Conservation (phyloP, 2,113 vertebrate species). For the Trochalopteron elliotii region DNA sequence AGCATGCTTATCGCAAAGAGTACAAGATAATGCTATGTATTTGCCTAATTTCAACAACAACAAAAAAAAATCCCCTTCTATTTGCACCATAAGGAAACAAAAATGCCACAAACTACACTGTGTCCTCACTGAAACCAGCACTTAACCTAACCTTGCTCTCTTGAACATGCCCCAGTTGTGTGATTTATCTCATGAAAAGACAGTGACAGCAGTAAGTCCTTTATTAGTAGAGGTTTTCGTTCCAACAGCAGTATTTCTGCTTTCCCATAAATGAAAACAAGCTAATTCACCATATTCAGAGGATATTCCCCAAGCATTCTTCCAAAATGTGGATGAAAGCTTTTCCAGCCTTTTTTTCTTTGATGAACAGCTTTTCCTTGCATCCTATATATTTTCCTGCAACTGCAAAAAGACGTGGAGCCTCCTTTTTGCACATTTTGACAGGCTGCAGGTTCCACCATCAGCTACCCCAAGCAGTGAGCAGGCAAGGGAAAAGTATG, state of each 20-base stretch:
- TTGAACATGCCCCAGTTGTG: background rate
- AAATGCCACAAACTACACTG: rapidly evolving
- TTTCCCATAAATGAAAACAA: background rate
- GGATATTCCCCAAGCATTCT: background rate
- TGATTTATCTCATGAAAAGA: background rate
- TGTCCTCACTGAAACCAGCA: background rate
- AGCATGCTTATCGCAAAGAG: background rate
- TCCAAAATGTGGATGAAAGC: background rate
- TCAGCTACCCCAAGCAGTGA: background rate
- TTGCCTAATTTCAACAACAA: background rate
- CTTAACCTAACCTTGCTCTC: background rate
- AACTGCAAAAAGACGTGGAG: background rate
- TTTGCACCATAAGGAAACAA: background rate
- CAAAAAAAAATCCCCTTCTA: background rate
- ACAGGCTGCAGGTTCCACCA: background rate
- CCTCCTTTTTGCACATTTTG: background rate
- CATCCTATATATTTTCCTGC: background rate
- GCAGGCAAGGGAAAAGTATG: rapidly evolving
- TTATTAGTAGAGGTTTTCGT: background rate
- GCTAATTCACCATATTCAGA: background rate
- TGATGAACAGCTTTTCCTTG: background rate
- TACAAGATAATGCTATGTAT: background rate
- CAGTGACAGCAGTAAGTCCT: background rate
- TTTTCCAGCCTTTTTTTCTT: background rate
- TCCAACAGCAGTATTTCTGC: background rate